Conservation (phyloP, 2,113 vertebrate genomes). For the Sula dactylatra region DNA sequence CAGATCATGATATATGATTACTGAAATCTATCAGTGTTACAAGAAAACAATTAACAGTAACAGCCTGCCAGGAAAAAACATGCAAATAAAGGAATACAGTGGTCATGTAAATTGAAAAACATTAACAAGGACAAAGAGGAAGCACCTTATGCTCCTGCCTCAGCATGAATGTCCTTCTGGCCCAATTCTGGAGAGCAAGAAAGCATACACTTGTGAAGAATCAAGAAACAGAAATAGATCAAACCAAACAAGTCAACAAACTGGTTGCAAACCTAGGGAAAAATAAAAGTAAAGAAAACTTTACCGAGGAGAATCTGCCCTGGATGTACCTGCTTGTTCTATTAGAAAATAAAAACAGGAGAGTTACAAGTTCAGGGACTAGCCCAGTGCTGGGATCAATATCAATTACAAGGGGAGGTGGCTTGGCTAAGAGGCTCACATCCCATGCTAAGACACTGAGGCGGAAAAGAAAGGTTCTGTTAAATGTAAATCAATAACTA, state of each 20-base stretch:
- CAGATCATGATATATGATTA: neutral
- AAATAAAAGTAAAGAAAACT: neutral
- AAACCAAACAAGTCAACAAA: neutral
- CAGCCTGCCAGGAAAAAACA: neutral
- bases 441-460: neutral
- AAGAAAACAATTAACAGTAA: neutral
- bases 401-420: neutral
- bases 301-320: neutral
- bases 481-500: neutral
- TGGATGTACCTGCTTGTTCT: neutral
- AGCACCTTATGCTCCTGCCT: neutral
- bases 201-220: neutral
- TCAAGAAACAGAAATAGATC: neutral
- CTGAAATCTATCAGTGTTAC: neutral
- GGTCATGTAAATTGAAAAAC: neutral
- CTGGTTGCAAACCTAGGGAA: neutral
- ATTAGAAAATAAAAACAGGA: neutral
- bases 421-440: neutral
- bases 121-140: neutral
- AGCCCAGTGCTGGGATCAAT: neutral
- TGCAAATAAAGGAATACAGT: neutral
- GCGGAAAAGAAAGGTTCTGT: neutral
- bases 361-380: neutral
- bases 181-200: neutral
- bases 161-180: neutral